Percentiles rank a stretch among this genome's conserved stretches.
phyloP scores from a whole-genome alignment of 1,140 invertebrate species.

The Procambarus clarkii region DNA sequence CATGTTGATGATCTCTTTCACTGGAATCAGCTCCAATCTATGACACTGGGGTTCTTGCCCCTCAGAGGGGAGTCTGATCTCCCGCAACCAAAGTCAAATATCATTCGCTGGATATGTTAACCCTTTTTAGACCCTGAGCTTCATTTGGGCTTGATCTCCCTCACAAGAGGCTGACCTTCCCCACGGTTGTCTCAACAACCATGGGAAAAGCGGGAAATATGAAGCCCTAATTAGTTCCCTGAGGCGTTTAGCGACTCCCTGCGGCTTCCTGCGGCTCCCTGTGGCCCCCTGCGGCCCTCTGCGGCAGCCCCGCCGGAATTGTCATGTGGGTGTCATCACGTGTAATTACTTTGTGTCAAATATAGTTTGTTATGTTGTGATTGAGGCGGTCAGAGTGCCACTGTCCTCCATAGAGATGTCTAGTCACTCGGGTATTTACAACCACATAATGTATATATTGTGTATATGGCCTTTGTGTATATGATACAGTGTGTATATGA shows the following conservation, averaged over 20 bases:
- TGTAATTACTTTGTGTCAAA: conserved; percentile 5
- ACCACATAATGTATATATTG: conserved; percentile 5
- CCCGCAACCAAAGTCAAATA: not conserved
- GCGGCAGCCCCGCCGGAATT: not conserved
- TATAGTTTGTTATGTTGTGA: conserved; percentile 1
- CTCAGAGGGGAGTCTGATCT: not conserved
- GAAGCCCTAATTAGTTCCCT: no score
- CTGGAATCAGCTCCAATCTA: no score
- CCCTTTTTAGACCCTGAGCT: not conserved
- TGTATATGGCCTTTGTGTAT: conserved; percentile 21
- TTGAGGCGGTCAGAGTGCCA: not conserved
- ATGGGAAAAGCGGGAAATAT: no score
- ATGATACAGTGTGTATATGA: conserved; percentile 15
- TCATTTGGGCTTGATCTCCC: not conserved
- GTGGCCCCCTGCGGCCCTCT: no score
- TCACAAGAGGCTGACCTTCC: not conserved
- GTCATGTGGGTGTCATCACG: not conserved
- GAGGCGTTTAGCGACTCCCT: no score
- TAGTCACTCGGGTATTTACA: not conserved
- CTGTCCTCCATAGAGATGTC: not conserved
- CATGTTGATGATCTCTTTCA: no score
- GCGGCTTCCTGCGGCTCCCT: no score
- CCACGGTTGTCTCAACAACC: not conserved
- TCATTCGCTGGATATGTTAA: no score
- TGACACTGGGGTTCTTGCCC: no score